Percentiles rank a stretch among this genome's conserved stretches.
phyloP scores from a whole-genome alignment of 1,140 invertebrate genomes.

The Eriosoma lanigerum region DNA sequence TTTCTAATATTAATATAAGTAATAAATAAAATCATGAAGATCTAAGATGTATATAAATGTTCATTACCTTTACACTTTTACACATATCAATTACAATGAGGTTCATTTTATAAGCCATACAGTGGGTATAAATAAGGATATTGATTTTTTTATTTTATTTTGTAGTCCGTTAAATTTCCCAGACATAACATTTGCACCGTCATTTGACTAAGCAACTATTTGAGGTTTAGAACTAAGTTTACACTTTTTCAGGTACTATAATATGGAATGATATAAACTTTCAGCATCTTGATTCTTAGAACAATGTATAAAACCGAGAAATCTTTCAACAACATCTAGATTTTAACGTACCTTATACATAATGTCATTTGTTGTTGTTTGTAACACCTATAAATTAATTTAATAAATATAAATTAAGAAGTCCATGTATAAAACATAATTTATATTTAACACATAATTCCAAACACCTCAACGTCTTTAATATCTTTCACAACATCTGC shows the following conservation, averaged over 20 bases:
- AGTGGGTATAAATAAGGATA: conserved; percentile 8
- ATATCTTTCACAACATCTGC: background rate
- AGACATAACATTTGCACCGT: conserved; percentile 17
- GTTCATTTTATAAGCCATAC: conserved; percentile 15
- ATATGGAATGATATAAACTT: background rate
- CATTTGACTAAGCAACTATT: conserved; percentile 9
- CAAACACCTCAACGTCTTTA: background rate
- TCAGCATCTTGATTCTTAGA: conserved; percentile 13
- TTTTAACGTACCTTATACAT: conserved; percentile 10
- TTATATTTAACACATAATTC: background rate
- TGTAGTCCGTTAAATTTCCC: background rate
- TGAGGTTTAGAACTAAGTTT: background rate
- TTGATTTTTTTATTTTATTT: background rate
- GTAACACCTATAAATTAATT: background rate
- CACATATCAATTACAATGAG: conserved; percentile 21
- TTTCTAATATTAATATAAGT: conserved; percentile 21
- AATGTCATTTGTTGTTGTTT: background rate
- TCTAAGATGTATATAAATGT: background rate
- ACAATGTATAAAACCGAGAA: conserved; percentile 30
- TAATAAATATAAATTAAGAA: background rate
- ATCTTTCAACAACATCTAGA: conserved; percentile 13
- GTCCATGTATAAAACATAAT: background rate
- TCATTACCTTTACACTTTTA: conserved; percentile 16
- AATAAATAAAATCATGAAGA: background rate
- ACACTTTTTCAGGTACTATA: background rate